Base-by-base conservation (phyloP, 2,113 vertebrate species). In the Meles meles region DNA sequence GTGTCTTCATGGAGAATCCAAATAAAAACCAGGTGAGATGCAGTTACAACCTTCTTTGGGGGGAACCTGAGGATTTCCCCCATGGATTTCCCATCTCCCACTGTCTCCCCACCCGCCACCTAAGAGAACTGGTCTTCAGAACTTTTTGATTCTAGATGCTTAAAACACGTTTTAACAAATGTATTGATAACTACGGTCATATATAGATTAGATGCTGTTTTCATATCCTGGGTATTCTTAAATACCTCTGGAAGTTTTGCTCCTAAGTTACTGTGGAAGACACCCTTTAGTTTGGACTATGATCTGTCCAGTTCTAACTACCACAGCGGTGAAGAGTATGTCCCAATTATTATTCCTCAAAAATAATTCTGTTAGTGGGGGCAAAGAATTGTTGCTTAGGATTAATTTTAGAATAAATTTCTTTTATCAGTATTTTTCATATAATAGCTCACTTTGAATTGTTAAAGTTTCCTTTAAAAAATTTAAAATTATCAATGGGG, bases 1-100 rank as follows among this genome's bases (percentile, higher is more conserved):
- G 99, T 87, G 99, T 99, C 94, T 99, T 99, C 94, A 99, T 99
- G 99, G 99, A 99, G 98, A 99, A 99, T 96, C 99, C 99, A 74
- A 99, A 99, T 98, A 99, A 99, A 98, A 99, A 99, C 97, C 99
- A 99, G 99, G 99, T 99, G 98, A 97, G n/a, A 25, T 14, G 1
- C 4, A 2, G 4, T 84, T 5, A 4, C 96, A 67, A 92, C 12
- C 69, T 21, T 88, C 52, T 69, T 37, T 3, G 12, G 2, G 5
- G 4, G 9, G 37, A 74, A 23, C 27, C 59, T 23, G 37, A 6
- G 6, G 37, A 49, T 65, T 42, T n/a, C 69, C 23, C 5, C 4
- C 34, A 0, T 44, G 27, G 20, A 39, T 14, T n/a, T 27, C 13
- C 11, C 14, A 52, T 17, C 37, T 84, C n/a, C 59, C 7, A 13